Base-by-base conservation (phyloP, 2,888 invertebrate genomes). In the Seladonia tumulorum region DNA sequence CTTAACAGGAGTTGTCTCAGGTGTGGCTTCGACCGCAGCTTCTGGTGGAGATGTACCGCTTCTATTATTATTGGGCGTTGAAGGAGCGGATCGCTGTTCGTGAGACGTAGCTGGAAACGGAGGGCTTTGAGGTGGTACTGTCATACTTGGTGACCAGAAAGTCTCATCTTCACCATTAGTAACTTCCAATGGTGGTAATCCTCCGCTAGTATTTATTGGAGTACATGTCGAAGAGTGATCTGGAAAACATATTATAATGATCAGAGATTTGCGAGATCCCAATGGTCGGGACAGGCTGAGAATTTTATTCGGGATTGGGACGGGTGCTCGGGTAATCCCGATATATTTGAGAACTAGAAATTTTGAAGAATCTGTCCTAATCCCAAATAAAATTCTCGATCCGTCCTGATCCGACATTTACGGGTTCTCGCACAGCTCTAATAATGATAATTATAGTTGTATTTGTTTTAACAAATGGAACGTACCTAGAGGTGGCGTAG, bases 1-100 rank as follows among this genome's bases (percentile, higher is more conserved):
- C 94, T 97, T 97, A 39, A 98, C 96, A 4, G 98, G 98, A 63
- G 98, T 98, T 73, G 98, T 98, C 95, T 98, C 98, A 1, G 98
- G 98, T 10, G 98, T 98, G 5, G 98, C 98, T 95, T 98, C 98
- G 81, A 98, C 97, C 47, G 98, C 98, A 71, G 98, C 98, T 95
- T 98, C 98, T 8, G 98, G 98, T 49, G 98, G 98, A 25, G 97
- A 97, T 0, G 97, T 96, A 57, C 97, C 97, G 47, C 93, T 94
- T 82, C 94, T 91, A 70, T 92, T 94, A 74, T 92, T 93, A 47
- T 92, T 96, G 96, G 93, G 94, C 12, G 95, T 94, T 66, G 95
- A 95, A 90, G 95, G 96, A 92, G 94, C 95, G 22, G 94, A 94
- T 22, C 94, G 92, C n/a, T 91, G 89, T 77, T 94, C 94, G 39